Evolutionary conservation across 2,113 vertebrate species (phyloP).

Genomic region (Lontra canadensis): DNA sequence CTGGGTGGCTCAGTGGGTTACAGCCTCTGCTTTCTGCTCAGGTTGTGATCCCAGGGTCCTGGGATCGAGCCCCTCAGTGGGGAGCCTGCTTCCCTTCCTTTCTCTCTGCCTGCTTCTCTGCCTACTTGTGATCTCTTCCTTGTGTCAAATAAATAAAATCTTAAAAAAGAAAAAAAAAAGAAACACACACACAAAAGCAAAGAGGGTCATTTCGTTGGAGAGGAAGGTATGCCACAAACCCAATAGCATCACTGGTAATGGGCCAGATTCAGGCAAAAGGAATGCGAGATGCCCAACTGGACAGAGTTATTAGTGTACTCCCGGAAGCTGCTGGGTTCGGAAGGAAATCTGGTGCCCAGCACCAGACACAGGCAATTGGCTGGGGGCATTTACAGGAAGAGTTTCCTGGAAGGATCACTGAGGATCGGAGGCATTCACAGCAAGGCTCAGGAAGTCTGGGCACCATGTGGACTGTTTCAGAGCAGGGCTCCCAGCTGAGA

Average conservation of each 20-base stretch:
- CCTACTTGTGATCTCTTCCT: too few species aligned
- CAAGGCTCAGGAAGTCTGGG: constrained; percentile 56
- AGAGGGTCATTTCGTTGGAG: neutral
- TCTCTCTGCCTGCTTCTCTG: too few species aligned
- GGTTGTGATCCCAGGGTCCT: too few species aligned
- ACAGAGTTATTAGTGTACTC: constrained; percentile 12
- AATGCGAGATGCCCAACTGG: neutral
- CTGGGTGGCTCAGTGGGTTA: too few species aligned
- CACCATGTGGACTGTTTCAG: neutral
- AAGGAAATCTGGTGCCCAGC: neutral
- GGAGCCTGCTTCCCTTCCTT: too few species aligned
- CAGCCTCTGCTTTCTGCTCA: too few species aligned
- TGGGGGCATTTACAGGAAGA: constrained; percentile 41
- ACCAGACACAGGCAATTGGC: neutral
- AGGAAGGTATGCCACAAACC: neutral
- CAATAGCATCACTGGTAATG: neutral
- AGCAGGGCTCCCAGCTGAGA: constrained; percentile 48
- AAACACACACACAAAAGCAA: neutral
- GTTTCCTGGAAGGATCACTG: constrained; percentile 58
- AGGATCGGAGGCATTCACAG: constrained; percentile 4
- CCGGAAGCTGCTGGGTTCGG: constrained; percentile 28
- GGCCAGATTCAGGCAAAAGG: neutral
- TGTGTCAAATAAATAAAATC: too few species aligned
- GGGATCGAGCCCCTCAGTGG: too few species aligned
- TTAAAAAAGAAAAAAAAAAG: too few species aligned